These are phyloP conservation scores for Beroe ovata DNA, from an alignment of 37 sponge, comb jelly and placozoan genomes.

Conservation along the genomic window DNA sequence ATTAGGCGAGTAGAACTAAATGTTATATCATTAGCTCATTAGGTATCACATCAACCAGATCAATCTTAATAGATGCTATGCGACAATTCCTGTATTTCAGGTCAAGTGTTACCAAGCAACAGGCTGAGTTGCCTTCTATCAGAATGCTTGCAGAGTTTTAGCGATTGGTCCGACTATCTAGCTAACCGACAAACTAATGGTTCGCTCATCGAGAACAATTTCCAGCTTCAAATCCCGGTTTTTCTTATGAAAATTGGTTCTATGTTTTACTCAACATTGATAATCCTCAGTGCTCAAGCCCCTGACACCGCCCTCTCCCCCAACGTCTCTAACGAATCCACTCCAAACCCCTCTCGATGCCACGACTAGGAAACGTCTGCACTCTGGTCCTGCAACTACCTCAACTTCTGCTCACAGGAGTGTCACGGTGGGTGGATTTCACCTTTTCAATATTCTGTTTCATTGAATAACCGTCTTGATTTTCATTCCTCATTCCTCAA, in stretches of 20 bases:
- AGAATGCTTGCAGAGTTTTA: slow-evolving; percentile 15
- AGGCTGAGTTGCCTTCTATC: slow-evolving; percentile 37
- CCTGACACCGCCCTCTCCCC: slow-evolving; percentile 36
- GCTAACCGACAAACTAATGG: neutral
- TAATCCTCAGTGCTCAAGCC: neutral
- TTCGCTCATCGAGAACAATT: neutral
- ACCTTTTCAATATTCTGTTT: too few relatives aligned
- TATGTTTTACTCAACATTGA: neutral
- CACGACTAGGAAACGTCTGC: neutral
- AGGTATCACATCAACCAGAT: too few relatives aligned
- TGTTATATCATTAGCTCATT: too few relatives aligned
- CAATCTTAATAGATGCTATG: too few relatives aligned
- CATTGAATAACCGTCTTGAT: too few relatives aligned
- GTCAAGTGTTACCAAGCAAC: slow-evolving; percentile 65
- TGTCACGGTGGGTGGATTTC: too few relatives aligned
- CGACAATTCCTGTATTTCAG: neutral
- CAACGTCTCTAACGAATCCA: neutral
- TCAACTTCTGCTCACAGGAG: too few relatives aligned
- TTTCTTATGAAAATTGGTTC: neutral
- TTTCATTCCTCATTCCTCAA: too few relatives aligned
- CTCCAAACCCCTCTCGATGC: neutral
- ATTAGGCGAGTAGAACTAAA: too few relatives aligned
- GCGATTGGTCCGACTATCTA: slow-evolving; percentile 41
- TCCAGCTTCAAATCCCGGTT: neutral
- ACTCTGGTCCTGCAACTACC: slow-evolving; percentile 11